Base-by-base conservation (phyloP, 2,888 invertebrate species). In the Lasioglossum lativentre region DNA sequence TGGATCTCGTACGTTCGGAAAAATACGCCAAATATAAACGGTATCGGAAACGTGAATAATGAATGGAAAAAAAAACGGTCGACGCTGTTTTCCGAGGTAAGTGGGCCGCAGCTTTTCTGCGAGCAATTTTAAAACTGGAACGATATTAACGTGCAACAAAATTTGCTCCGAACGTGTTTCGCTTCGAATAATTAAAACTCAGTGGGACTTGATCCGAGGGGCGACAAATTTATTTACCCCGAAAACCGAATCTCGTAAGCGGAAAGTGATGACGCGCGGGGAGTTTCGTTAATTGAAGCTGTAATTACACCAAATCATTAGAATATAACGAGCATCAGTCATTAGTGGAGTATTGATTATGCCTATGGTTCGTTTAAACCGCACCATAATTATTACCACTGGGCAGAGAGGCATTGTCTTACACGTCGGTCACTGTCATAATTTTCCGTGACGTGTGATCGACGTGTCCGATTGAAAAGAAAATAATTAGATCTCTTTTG, bases 31-130 rank as follows among this genome's bases (percentile, higher is more conserved):
- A 38, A 34, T 68, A 34, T 38, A 68, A 23, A 68, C 30, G 23
- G 68, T 68, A 38, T 38, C 68, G 68, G 38, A 23, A 68, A 68
- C 23, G 10, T 68, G 68, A 68, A 68, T 68, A 38, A 38, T 68
- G 23, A 68, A 34, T 23, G 38, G 1, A 68, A 68, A 68, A 34
- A 34, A 34, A 34, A 34, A 38, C 34, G 38, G 38, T 23, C 23
- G 34, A 23, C 38, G 68, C 1, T 38, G 38, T 68, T 38, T 38
- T 8, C 10, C n/a, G 23, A 38, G 23, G 38, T 4, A 68, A 34
- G 34, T 34, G 66, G 66, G 34, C 34, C 66, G 66, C 19, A 2
- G 38, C 10, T 3, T 1, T 68, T 10, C 23, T 12, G 19, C 38
- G 34, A 38, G 34, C 38, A 38, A 68, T 40, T 68, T 38, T 34